Percentiles rank a stretch among this genome's conserved stretches.
Evolutionary conservation across 2,888 invertebrate genomes (phyloP).

Genomic region (Hirtodrosophila confusa): DNA sequence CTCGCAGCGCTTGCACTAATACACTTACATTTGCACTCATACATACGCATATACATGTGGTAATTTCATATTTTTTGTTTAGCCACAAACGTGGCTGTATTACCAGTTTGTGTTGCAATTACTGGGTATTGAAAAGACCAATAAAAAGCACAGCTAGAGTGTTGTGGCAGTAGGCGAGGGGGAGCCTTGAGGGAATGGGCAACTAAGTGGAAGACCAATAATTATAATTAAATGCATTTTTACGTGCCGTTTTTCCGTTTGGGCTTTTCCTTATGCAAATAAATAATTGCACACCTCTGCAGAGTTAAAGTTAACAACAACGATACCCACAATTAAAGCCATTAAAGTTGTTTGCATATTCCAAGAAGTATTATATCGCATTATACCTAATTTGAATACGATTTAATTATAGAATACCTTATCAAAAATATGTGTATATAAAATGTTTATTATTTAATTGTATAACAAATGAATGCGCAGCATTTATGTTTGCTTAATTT

Average conservation of each 20-base stretch:
- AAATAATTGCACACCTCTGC: slow-evolving; percentile 73
- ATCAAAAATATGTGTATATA: too few species aligned
- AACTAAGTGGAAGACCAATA: slow-evolving; percentile 69
- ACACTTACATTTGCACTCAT: too few species aligned
- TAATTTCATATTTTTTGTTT: too few species aligned
- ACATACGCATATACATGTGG: too few species aligned
- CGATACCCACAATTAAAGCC: slow-evolving; percentile 30
- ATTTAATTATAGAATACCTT: slow-evolving; percentile 1
- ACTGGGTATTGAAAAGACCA: slow-evolving; percentile 33
- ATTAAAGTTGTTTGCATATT: slow-evolving; percentile 31
- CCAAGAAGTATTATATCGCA: slow-evolving; percentile 16
- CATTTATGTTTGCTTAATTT: too few species aligned
- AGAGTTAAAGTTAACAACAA: slow-evolving; percentile 34
- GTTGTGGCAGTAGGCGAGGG: neutral
- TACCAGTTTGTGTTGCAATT: neutral
- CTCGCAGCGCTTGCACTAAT: too few species aligned
- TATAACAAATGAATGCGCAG: too few species aligned
- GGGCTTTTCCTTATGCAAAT: slow-evolving; percentile 70
- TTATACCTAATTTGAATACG: slow-evolving; percentile 2
- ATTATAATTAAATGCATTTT: slow-evolving; percentile 80
- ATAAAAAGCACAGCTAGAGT: slow-evolving; percentile 43
- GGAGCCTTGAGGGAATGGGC: slow-evolving; percentile 25
- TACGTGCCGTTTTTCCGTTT: slow-evolving; percentile 73
- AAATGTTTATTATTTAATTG: too few species aligned
- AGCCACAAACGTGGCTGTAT: neutral